A percentile compares a stretch with the other conserved stretches of the same genome.
Conservation (phyloP, 2,113 vertebrate species). For the Hippocampus zosterae region DNA sequence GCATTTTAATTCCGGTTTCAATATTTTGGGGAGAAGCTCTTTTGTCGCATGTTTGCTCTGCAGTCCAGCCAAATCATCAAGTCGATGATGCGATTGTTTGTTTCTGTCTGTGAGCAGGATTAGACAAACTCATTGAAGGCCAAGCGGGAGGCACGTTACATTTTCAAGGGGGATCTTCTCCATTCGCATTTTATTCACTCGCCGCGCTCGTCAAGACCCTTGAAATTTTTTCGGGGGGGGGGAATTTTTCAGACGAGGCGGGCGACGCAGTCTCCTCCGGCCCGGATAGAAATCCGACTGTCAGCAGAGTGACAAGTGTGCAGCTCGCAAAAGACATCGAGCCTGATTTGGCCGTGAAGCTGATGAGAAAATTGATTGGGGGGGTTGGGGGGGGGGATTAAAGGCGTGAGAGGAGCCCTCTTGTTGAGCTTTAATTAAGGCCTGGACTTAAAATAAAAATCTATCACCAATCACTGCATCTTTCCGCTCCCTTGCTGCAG, state of each 20-base stretch:
- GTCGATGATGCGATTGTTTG: not conserved
- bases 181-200: not conserved
- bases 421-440: conserved; percentile 8
- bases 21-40: not conserved
- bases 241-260: not conserved
- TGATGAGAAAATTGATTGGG: conserved; percentile 9
- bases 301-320: not conserved
- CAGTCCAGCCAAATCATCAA: not conserved
- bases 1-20: not conserved
- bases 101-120: not conserved
- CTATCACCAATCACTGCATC: not conserved
- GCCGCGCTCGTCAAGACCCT: not conserved
- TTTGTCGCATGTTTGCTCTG: not conserved
- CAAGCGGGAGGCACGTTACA: not conserved
- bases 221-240: not conserved
- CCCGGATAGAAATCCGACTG: not conserved
- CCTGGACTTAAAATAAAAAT: conserved; percentile 5
- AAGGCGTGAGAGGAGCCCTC: not conserved
- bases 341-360: conserved; percentile 2
- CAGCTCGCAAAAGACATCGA: conserved; percentile 1
- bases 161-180: not conserved
- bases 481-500: not conserved
- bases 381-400: conserved; percentile 7
- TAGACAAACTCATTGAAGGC: conserved; percentile 1
- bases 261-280: not conserved